Conservation (phyloP, 2,113 vertebrate genomes). For the Glaucomys volans region DNA sequence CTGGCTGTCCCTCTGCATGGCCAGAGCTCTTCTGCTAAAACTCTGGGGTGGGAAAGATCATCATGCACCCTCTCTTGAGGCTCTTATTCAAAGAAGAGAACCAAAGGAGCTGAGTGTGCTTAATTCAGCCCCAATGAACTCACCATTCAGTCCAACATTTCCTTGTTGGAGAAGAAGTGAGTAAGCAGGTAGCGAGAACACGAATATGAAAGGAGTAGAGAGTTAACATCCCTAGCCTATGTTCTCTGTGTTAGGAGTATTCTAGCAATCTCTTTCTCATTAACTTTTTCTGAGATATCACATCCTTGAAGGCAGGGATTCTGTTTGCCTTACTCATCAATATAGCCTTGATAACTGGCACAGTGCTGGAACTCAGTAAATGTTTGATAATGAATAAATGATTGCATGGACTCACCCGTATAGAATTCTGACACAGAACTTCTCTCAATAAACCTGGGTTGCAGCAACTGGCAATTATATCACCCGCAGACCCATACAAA, state of each 20-base stretch:
- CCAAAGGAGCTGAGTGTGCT: not conserved
- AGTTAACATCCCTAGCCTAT: not conserved
- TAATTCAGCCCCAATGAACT: not conserved
- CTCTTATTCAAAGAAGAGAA: not conserved
- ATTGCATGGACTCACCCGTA: not conserved
- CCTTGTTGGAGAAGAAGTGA: not conserved
- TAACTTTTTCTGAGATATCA: not conserved
- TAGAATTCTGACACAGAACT: not conserved
- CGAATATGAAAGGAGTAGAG: not conserved
- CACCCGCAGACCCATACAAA: not conserved
- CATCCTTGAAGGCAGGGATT: conserved; percentile 32
- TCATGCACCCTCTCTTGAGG: not conserved
- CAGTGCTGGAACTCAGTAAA: not conserved
- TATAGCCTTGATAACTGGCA: not conserved
- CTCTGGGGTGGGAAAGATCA: not conserved
- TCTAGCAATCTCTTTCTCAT: not conserved
- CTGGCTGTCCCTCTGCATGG: not conserved
- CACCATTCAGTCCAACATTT: not conserved
- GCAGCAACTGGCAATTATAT: not conserved
- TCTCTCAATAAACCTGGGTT: not conserved
- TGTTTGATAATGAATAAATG: conserved; percentile 51
- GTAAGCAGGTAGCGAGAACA: not conserved
- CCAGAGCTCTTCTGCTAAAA: not conserved
- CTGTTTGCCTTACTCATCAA: not conserved
- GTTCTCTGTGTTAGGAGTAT: not conserved